phyloP scores from a whole-genome alignment of 2,797 vertebrate species.

The Clarias pachynema region DNA sequence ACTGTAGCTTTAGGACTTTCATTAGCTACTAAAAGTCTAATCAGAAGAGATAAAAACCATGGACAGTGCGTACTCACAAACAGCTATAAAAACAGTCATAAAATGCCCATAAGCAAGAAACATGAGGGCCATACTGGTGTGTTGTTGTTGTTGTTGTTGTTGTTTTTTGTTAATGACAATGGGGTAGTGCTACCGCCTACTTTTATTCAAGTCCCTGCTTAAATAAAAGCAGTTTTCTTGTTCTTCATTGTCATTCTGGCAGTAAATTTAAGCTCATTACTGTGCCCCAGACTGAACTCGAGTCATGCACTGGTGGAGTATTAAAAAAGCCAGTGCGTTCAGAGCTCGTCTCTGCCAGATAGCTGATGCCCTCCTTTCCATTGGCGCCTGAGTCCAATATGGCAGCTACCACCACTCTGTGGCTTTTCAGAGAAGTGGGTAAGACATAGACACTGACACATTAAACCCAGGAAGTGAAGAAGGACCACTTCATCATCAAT shows the following conservation, averaged over 20 bases:
- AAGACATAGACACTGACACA: constrained; percentile 30
- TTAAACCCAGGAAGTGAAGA: constrained; percentile 27
- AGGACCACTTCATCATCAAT: constrained; percentile 30
- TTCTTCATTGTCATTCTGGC: constrained; percentile 17
- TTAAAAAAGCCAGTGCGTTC: constrained; percentile 20
- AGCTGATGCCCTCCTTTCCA: constrained; percentile 19
- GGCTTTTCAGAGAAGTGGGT: constrained; percentile 24
- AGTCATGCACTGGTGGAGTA: constrained; percentile 13
- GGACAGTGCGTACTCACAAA: background rate
- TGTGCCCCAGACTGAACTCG: constrained; percentile 11
- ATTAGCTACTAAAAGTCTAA: background rate
- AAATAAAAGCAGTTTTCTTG: constrained; percentile 6
- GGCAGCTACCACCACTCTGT: background rate
- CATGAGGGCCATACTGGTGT: background rate
- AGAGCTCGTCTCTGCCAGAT: background rate
- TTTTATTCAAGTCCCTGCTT: background rate
- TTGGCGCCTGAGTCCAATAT: background rate
- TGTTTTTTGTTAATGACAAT: background rate
- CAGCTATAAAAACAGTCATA: background rate
- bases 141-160: too few species aligned
- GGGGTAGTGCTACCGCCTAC: background rate
- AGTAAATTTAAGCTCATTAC: constrained; percentile 25
- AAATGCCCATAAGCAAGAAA: background rate
- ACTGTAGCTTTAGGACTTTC: background rate
- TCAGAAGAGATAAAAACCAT: background rate